Evolutionary conservation across 2,797 vertebrate species (phyloP), one percentile per base, ranked within the genome.

Genomic region (Echiichthys vipera): DNA sequence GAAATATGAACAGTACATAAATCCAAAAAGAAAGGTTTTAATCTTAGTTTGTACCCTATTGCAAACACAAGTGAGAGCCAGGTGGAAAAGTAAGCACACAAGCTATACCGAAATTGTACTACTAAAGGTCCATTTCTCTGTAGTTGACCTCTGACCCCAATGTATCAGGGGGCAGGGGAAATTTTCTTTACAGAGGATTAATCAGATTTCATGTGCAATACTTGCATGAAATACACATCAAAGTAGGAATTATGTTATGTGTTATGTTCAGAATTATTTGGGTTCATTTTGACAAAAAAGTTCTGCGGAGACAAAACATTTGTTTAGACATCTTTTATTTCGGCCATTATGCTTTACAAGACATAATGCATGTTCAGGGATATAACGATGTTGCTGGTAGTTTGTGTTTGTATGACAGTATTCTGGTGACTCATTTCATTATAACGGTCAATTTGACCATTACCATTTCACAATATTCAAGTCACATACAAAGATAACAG

Each of bases 241-340:
- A n/a, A n/a, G n/a, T n/a, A n/a, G n/a, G n/a, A n/a, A n/a, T n/a
- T n/a, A n/a, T n/a, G n/a, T n/a, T n/a, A n/a, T n/a, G n/a, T n/a
- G n/a, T n/a, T n/a, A n/a, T 65, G 3, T 7, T 46, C 3, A 43
- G 1, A 32, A 24, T 45, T 2, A 43, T 57, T 36, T 61, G 29
- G 9, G 7, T 63, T 17, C 6, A 37, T 58, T 36, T 1, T 0
- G 9, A 51, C n/a, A 43, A 27, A 81, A 66, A 81, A 81, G 14
- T 30, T 0, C 30, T 24, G 50, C 17, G n/a, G 47, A 86, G 70
- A 80, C 83, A 85, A 78, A 82, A 42, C 15, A 32, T 88, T 87
- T 18, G 74, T 91, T 91, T 85, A 90, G 88, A 94, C 90, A 91
- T 81, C 76, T 88, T 95, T 95, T 95, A 95, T 94, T 95, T 94